Evolutionary conservation across 2,113 vertebrate genomes (phyloP).

Genomic region (Silurus meridionalis): DNA sequence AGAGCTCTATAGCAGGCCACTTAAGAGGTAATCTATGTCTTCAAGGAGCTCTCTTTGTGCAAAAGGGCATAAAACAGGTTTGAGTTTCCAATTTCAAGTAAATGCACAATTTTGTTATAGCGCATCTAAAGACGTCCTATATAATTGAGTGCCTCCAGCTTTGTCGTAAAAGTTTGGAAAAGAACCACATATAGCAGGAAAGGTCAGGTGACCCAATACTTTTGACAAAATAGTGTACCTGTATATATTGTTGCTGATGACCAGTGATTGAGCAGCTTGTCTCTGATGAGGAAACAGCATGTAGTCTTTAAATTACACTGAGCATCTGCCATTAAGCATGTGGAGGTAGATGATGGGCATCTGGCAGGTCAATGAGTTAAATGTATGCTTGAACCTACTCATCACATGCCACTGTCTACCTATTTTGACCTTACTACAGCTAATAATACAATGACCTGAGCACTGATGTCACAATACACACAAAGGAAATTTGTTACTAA

Average conservation of each 20-base stretch:
- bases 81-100: too few species aligned
- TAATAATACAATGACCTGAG: not conserved
- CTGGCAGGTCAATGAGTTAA: constrained; percentile 61
- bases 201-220: too few species aligned
- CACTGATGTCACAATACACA: not conserved
- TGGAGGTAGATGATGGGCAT: constrained; percentile 65
- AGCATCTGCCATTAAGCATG: constrained; percentile 68
- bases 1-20: too few species aligned
- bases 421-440: not conserved
- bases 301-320: constrained; percentile 62
- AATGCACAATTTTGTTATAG: too few species aligned
- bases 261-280: not conserved
- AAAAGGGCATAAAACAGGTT: too few species aligned
- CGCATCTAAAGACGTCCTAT: too few species aligned
- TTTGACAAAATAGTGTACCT: not conserved
- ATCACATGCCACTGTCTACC: not conserved
- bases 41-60: too few species aligned
- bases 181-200: too few species aligned
- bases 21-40: too few species aligned
- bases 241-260: constrained; percentile 18
- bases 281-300: constrained; percentile 30
- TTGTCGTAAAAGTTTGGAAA: too few species aligned
- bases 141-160: too few species aligned
- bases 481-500: not conserved
- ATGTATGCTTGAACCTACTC: constrained; percentile 47